Evolutionary conservation across 2,797 vertebrate genomes (phyloP), one percentile per base, ranked within the genome.

Genomic region (Tenualosa ilisha): DNA sequence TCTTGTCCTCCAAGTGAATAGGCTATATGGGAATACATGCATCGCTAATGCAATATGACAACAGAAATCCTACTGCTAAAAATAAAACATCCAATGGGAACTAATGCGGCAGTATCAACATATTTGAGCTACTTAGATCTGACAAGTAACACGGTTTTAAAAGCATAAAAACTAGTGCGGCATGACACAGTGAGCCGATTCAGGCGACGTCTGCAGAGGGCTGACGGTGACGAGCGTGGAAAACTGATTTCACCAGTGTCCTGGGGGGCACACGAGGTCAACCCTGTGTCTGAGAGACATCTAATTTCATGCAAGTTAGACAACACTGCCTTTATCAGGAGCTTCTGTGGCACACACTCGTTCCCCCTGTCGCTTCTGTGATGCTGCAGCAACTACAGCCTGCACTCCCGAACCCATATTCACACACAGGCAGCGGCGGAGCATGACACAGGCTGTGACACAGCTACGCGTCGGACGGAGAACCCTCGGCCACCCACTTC

Each of bases 241-340:
- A 86, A 86, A 86, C 53, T 8, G 84, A 86, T 86, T 54, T 54
- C 17, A 49, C 37, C 31, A 22, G 8, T 22, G 26, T 31, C 26
- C 75, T 12, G 9, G 15, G 11, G 3, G 13, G 17, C 15, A 37
- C 17, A 22, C 46, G 24, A 82, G 49, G 4, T 4, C 40, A 59
- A 51, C 54, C 54, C n/a, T 51, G 22, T 12, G 22, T 40, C 83
- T 79, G 43, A 83, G 37, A 65, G 85, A 61, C n/a, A 3, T 88
- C 85, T 84, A 37, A 88, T 88, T 86, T 87, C 83, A 89, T 83
- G 85, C 65, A n/a, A 72, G 82, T 87, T 85, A 85, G 51, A 84
- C 83, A n/a, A 82, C 75, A 72, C 24, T 24, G 17, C 15, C 40
- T 54, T 65, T 56, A 6, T 46, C 49, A n/a, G 50, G 17, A 13